These are phyloP conservation scores for Austrofundulus limnaeus DNA, from an alignment of 2,113 vertebrate species.

Conservation along the genomic window DNA sequence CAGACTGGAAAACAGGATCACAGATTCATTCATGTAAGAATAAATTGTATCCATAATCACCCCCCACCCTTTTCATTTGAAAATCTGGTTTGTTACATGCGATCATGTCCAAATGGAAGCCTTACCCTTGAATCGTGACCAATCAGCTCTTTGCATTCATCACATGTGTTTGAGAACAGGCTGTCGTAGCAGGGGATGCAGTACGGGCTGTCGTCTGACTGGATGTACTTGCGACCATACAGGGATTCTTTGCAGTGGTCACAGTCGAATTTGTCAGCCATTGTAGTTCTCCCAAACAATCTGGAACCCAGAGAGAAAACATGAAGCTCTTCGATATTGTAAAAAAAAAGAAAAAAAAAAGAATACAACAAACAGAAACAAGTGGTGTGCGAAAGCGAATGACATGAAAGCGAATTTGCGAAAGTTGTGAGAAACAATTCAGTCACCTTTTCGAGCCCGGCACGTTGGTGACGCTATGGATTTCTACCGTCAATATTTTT, in stretches of 20 bases:
- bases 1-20: slow-evolving; percentile 12
- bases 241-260: slow-evolving; percentile 95
- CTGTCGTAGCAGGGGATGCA: slow-evolving; percentile 97
- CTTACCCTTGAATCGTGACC: slow-evolving; percentile 95
- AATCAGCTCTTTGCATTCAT: slow-evolving; percentile 97
- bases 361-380: neutral
- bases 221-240: slow-evolving; percentile 98
- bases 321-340: neutral
- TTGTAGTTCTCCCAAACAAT: slow-evolving; percentile 62
- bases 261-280: slow-evolving; percentile 96
- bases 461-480: slow-evolving; percentile 18
- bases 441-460: slow-evolving; percentile 32
- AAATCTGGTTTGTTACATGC: neutral
- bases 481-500: slow-evolving; percentile 56
- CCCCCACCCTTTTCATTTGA: too few species aligned
- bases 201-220: slow-evolving; percentile 90
- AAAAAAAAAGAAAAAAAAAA: neutral
- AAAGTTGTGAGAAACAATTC: neutral
- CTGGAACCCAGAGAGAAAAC: slow-evolving; percentile 40
- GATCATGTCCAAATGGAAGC: slow-evolving; percentile 15
- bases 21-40: slow-evolving; percentile 3
- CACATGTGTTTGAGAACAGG: slow-evolving; percentile 95
- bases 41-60: too few species aligned
- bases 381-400: neutral
- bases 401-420: neutral